Evolutionary conservation across 2,797 vertebrate species (phyloP).

Genomic region (Hybognathus amarus): DNA sequence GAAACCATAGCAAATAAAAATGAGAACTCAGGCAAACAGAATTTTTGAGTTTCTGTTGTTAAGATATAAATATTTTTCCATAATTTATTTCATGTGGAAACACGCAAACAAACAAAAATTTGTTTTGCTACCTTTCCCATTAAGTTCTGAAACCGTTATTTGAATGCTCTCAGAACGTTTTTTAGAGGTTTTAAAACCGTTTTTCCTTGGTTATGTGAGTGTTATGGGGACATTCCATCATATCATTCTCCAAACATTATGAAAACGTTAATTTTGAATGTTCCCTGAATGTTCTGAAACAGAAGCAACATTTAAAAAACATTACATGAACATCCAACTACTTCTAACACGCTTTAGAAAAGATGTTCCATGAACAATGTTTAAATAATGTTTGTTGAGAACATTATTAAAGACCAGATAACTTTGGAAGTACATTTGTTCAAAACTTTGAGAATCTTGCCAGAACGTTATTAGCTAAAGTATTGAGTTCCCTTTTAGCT

Average conservation of each 20-base stretch:
- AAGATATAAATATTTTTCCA: too few species aligned
- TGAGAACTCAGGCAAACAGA: too few species aligned
- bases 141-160: not conserved
- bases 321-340: not conserved
- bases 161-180: not conserved
- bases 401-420: not conserved
- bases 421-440: not conserved
- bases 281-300: not conserved
- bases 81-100: not conserved
- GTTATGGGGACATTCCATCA: not conserved
- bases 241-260: not conserved
- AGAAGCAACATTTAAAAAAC: not conserved
- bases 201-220: not conserved
- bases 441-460: not conserved
- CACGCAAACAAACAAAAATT: too few species aligned
- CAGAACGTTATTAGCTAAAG: not conserved
- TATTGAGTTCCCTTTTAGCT: not conserved
- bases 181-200: not conserved
- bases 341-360: not conserved
- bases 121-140: not conserved
- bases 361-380: not conserved
- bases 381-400: not conserved
- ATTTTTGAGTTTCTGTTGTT: too few species aligned
- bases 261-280: not conserved
- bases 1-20: too few species aligned